Evolutionary conservation across 2,113 vertebrate species (phyloP).

Genomic region (Pelecanoides urinatrix): DNA sequence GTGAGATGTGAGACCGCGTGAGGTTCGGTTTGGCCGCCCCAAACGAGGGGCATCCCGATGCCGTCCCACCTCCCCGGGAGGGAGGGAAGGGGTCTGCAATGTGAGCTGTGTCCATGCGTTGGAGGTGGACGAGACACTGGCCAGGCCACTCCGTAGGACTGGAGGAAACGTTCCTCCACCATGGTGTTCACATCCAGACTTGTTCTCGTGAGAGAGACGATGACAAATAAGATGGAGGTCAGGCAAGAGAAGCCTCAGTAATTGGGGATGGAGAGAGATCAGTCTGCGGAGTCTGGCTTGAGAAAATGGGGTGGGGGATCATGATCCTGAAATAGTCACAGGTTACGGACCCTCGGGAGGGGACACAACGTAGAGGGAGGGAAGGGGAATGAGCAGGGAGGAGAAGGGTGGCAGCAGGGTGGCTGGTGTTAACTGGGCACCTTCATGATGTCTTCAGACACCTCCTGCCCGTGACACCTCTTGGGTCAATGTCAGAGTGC

Average conservation of each 20-base stretch:
- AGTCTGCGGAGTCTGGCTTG: not conserved
- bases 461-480: not conserved
- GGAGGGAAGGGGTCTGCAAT: not conserved
- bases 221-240: not conserved
- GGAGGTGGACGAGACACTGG: not conserved
- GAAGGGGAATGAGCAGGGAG: not conserved
- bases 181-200: not conserved
- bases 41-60: fast-evolving
- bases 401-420: not conserved
- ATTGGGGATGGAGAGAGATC: not conserved
- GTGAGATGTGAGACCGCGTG: not conserved
- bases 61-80: not conserved
- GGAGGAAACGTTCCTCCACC: not conserved
- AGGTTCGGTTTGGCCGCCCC: not conserved
- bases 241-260: not conserved
- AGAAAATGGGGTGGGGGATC: not conserved
- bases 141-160: not conserved
- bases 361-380: not conserved
- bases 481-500: not conserved
- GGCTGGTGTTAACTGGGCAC: not conserved
- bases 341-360: not conserved
- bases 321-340: not conserved
- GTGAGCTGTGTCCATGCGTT: not conserved
- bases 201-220: not conserved
- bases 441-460: not conserved